phyloP scores from a whole-genome alignment of 1,140 invertebrate species.

The Dolichoris vasculosae region DNA sequence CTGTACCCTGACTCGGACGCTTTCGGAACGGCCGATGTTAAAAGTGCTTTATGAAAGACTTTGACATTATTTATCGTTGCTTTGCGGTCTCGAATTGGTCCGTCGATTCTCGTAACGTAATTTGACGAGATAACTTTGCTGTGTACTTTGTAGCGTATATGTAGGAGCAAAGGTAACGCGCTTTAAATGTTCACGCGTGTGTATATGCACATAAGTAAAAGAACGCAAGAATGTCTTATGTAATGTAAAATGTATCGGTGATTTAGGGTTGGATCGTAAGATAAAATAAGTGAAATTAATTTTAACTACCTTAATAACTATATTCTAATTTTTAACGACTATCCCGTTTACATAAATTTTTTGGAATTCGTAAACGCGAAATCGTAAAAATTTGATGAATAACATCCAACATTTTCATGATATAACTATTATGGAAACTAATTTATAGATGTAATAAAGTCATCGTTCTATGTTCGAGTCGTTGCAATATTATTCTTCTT shows the following conservation, averaged over 20 bases:
- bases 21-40: background rate
- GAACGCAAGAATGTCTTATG: background rate
- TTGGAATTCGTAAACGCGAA: no score
- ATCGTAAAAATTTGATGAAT: background rate
- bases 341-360: background rate
- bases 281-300: no score
- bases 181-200: no score
- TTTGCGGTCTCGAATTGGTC: background rate
- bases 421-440: background rate
- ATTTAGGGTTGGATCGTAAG: no score
- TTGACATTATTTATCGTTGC: background rate
- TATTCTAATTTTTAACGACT: background rate
- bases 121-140: background rate
- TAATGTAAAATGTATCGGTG: no score
- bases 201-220: background rate
- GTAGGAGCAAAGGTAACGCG: background rate
- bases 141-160: background rate
- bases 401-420: background rate
- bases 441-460: conserved; percentile 4
- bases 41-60: background rate
- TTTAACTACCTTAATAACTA: no score
- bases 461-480: background rate
- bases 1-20: background rate
- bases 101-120: background rate
- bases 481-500: background rate